Evolutionary conservation across 2,113 vertebrate species (phyloP).

Genomic region (Albula glossodonta): DNA sequence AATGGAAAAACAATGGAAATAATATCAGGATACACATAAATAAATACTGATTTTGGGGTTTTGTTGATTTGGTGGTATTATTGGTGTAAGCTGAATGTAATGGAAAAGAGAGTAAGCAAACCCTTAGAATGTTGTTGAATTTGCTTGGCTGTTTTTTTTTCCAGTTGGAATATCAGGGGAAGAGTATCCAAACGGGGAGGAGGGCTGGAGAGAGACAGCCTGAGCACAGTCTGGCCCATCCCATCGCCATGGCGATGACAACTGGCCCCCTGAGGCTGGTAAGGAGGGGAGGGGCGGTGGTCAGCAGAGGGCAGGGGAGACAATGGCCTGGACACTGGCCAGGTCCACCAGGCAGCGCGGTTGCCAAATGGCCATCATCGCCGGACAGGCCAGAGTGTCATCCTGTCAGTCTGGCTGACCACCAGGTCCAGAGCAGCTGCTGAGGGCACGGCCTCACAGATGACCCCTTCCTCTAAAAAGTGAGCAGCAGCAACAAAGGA

Average conservation of each 20-base stretch:
- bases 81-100: background rate
- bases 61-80: background rate
- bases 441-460: conserved; percentile 67
- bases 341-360: conserved; percentile 56
- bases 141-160: background rate
- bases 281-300: conserved; percentile 72
- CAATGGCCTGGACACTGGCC: conserved; percentile 74
- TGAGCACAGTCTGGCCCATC: background rate
- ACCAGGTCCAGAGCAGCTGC: conserved; percentile 59
- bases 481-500: conserved; percentile 33
- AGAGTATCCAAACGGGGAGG: background rate
- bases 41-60: background rate
- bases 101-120: background rate
- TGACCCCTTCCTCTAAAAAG: conserved; percentile 62
- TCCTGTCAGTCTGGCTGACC: conserved; percentile 59
- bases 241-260: conserved; percentile 66
- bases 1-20: background rate
- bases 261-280: conserved; percentile 67
- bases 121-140: background rate
- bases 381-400: conserved; percentile 44
- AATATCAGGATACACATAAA: background rate
- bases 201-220: background rate
- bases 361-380: conserved; percentile 66
- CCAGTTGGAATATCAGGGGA: no score
- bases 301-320: conserved; percentile 72